phyloP scores from a whole-genome alignment of 2,888 invertebrate species.

The Synanthedon tipuliformis region DNA sequence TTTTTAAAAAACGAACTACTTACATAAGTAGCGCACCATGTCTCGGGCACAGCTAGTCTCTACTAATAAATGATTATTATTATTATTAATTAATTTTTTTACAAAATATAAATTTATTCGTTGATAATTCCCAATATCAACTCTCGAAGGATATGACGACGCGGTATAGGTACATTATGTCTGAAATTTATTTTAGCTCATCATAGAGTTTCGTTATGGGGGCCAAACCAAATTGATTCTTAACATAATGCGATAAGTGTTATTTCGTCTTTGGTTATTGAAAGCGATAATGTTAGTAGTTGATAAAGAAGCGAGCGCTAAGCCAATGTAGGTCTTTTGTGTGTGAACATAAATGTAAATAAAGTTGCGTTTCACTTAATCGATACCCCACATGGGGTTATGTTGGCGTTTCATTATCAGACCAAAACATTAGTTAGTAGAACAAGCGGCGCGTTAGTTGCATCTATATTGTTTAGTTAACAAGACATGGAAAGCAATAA shows the following conservation, averaged over 20 bases:
- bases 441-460: background rate
- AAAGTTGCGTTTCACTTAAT: constrained; percentile 33
- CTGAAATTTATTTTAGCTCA: constrained; percentile 15
- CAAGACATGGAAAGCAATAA: constrained; percentile 6
- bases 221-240: background rate
- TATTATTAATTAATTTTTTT: too few relatives aligned
- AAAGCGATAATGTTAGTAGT: background rate
- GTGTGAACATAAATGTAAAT: constrained; percentile 16
- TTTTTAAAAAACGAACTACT: too few relatives aligned
- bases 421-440: background rate
- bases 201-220: background rate
- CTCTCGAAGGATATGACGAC: constrained; percentile 32
- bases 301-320: constrained; percentile 1
- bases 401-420: constrained; percentile 4
- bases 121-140: constrained; percentile 18
- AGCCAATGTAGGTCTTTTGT: constrained; percentile 25
- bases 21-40: too few relatives aligned
- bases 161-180: constrained; percentile 26
- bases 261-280: background rate
- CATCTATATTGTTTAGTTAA: constrained; percentile 8
- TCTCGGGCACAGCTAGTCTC: too few relatives aligned
- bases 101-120: too few relatives aligned
- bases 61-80: too few relatives aligned
- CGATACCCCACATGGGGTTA: constrained; percentile 12
- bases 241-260: background rate